Evolutionary conservation across 1,140 invertebrate genomes (phyloP).

Genomic region (Tetramorium parvispinum): DNA sequence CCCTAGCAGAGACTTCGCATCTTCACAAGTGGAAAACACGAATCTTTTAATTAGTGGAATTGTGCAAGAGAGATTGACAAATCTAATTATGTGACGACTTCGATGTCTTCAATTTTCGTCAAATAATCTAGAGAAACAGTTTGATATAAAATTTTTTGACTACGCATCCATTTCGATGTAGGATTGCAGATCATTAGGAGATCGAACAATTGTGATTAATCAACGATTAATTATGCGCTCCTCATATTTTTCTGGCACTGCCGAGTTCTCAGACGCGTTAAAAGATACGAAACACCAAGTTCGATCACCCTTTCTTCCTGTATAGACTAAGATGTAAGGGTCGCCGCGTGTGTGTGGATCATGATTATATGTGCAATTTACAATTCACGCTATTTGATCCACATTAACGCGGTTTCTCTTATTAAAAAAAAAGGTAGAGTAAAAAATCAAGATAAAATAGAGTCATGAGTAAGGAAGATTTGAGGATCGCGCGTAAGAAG

Average conservation of each 20-base stretch:
- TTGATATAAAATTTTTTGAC: neutral
- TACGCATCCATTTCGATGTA: neutral
- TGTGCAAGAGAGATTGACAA: neutral
- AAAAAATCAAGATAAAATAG: constrained; percentile 11
- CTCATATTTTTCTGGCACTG: neutral
- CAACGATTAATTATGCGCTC: neutral
- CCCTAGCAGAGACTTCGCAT: neutral
- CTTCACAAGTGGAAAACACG: neutral
- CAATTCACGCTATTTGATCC: constrained; percentile 3
- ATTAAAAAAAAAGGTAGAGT: neutral
- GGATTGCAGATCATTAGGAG: neutral
- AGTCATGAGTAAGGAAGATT: neutral
- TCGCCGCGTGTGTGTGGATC: constrained; percentile 34
- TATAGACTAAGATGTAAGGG: constrained; percentile 11
- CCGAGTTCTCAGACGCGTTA: constrained; percentile 13
- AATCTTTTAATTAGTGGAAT: neutral
- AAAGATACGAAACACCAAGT: constrained; percentile 42
- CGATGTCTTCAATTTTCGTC: neutral
- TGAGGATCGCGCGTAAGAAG: constrained; percentile 4
- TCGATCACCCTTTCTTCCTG: constrained; percentile 48
- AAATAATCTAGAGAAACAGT: neutral
- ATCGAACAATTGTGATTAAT: constrained; percentile 21
- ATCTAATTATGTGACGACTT: neutral
- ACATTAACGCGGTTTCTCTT: constrained; percentile 21
- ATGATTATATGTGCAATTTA: neutral